Conservation (phyloP, 2,888 invertebrate species). For the Thysanoteuthis rhombus region DNA sequence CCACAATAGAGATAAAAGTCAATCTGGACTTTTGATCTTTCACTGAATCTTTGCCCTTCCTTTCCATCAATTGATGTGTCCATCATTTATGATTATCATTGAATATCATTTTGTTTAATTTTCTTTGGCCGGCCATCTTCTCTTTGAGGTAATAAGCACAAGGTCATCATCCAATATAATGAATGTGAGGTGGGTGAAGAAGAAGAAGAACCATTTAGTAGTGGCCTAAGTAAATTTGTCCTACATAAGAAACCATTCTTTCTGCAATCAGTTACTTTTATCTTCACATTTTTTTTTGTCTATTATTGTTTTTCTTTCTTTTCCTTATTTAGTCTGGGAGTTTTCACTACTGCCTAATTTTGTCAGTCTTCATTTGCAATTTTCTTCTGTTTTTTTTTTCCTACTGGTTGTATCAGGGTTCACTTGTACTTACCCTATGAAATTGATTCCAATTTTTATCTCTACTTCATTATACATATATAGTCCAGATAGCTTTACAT, state of each 20-base stretch:
- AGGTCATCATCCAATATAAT: background rate
- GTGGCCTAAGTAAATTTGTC: background rate
- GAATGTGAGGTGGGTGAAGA: background rate
- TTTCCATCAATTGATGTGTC: too few relatives aligned
- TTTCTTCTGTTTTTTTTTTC: too few relatives aligned
- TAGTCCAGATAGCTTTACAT: too few relatives aligned
- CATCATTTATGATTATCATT: background rate
- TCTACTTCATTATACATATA: too few relatives aligned
- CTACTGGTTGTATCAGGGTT: too few relatives aligned
- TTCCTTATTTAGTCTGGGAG: background rate
- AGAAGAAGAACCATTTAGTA: background rate
- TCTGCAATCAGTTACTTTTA: background rate
- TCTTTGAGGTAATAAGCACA: background rate
- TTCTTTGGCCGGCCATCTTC: background rate
- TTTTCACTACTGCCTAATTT: background rate
- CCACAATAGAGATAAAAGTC: too few relatives aligned
- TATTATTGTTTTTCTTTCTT: background rate
- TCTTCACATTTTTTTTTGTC: background rate
- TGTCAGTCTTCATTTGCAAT: background rate
- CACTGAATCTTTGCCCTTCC: too few relatives aligned
- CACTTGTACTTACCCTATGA: too few relatives aligned
- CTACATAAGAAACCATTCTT: background rate
- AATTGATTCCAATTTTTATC: too few relatives aligned
- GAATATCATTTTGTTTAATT: background rate
- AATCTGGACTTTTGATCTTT: too few relatives aligned